These are phyloP conservation scores for Tetraneura akinire DNA, from an alignment of 1,140 invertebrate genomes.

Conservation along the genomic window DNA sequence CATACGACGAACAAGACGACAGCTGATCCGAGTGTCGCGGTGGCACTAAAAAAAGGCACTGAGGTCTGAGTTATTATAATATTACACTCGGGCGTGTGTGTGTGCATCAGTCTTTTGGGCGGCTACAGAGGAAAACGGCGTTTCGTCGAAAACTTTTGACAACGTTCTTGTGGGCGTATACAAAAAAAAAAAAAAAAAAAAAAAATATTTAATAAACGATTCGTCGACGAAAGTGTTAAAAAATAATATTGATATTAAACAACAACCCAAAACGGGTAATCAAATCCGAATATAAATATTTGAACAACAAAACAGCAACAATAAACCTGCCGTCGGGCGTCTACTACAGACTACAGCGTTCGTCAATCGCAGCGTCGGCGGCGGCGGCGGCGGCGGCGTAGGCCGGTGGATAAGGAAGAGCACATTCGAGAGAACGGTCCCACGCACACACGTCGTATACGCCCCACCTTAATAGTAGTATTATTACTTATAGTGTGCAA, in stretches of 20 bases:
- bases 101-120: neutral
- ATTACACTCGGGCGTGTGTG: neutral
- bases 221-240: neutral
- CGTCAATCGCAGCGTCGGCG: neutral
- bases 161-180: neutral
- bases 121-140: neutral
- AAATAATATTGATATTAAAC: neutral
- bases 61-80: neutral
- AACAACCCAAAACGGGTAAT: no score
- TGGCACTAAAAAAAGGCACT: neutral
- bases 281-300: no score
- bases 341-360: neutral
- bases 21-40: neutral
- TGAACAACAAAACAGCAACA: neutral
- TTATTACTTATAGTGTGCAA: neutral
- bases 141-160: neutral
- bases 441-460: neutral
- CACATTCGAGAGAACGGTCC: neutral
- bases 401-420: conserved; percentile 11
- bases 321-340: conserved; percentile 9
- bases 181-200: no score
- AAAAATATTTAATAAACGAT: neutral
- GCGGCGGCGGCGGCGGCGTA: neutral
- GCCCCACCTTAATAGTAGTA: neutral
- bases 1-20: neutral